A percentile compares a stretch with the other conserved stretches of the same genome.
phyloP scores from a whole-genome alignment of 2,797 vertebrate genomes.

The Protonibea diacanthus region DNA sequence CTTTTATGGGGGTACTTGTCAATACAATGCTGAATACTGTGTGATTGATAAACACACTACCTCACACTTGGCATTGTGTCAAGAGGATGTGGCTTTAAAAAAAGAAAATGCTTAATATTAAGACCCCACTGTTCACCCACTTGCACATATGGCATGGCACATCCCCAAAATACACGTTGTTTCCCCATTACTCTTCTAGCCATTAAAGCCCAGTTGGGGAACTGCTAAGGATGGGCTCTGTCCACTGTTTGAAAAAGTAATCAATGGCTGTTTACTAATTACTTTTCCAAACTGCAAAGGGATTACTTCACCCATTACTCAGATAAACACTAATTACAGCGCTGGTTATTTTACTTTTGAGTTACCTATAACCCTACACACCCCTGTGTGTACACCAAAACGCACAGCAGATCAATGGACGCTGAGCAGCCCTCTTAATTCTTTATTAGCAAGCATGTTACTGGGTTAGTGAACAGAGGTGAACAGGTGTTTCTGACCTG shows the following conservation, averaged over 20 bases:
- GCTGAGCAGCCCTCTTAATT: not conserved
- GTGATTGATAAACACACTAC: constrained; percentile 52
- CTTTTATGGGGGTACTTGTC: constrained; percentile 67
- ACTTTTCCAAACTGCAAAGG: constrained; percentile 48
- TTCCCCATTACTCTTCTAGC: constrained; percentile 38
- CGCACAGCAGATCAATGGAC: constrained; percentile 10
- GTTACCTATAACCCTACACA: not conserved
- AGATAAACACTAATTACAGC: constrained; percentile 45
- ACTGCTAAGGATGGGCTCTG: constrained; percentile 32
- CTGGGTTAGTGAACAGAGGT: constrained; percentile 9
- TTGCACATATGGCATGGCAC: constrained; percentile 28
- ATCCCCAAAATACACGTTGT: constrained; percentile 37
- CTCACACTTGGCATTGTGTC: constrained; percentile 33
- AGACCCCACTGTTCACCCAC: constrained; percentile 37
- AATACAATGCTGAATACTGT: constrained; percentile 51
- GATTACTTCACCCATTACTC: constrained; percentile 41
- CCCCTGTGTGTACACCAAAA: not conserved
- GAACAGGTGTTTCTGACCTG: constrained; percentile 25
- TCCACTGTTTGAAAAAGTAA: constrained; percentile 46
- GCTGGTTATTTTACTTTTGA: constrained; percentile 31
- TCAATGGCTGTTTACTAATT: constrained; percentile 58
- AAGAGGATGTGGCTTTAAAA: constrained; percentile 38
- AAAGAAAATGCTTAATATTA: constrained; percentile 37
- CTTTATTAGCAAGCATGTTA: constrained; percentile 3
- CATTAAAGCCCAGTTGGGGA: constrained; percentile 38